Evolutionary conservation across 2,888 invertebrate species (phyloP), one percentile per base, ranked within the genome.

Genomic region (Trichopoda pennipes): DNA sequence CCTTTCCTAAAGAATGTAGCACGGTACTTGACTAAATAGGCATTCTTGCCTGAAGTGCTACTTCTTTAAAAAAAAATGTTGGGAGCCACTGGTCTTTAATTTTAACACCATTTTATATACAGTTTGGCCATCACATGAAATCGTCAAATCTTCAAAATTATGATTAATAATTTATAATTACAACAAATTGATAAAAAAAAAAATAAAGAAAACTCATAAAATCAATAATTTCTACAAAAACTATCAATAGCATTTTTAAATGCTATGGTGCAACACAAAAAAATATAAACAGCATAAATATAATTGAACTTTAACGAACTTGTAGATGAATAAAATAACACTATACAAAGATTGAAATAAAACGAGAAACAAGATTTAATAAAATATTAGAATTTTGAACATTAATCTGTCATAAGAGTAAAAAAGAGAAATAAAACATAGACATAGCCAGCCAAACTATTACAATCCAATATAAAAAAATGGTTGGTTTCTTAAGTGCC

Each of bases 91-190:
- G 73, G 1, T 0, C 4, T 16, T 19, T n/a, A 28, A 23, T n/a
- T 19, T 73, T 23, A 66, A 61, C n/a, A 21, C 53, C 19, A 47
- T 61, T 35, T 44, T 23, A 35, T 9, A 9, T 28, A 47, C 2
- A 32, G 44, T 21, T 60, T 17, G 53, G 58, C 60, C 55, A 47
- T 69, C 73, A 49, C 81, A 35, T 68, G 28, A 76, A 72, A 79
- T 82, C 75, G 49, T 75, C 56, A 81, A 87, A 87, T 85, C 85
- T 86, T 80, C 38, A 81, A 87, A 88, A 86, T 88, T 87, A 88
- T 88, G 86, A 87, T 86, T 87, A 88, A 88, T 88, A 88, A 86
- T 85, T 88, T 86, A 87, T 86, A 88, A 87, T 87, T 87, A 86
- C 83, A 85, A 86, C 84, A 87, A 87, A 87, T 86, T 86, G 85